phyloP scores from a whole-genome alignment of 2,113 vertebrate genomes.

The Astatoreochromis straeleni region DNA sequence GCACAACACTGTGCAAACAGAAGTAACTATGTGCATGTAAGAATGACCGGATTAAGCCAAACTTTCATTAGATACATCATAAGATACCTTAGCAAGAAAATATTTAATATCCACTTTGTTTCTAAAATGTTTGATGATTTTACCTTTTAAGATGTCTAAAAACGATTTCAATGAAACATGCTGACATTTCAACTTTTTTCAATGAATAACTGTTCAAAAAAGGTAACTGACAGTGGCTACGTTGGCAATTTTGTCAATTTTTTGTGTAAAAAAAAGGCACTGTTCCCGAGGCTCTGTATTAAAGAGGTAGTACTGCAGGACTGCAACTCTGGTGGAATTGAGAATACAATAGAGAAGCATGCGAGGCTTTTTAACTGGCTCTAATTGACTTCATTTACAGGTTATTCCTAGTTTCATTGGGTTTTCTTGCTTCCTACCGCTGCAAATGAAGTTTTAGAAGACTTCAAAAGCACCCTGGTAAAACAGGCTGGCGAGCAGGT shows the following conservation, averaged over 20 bases:
- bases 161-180: neutral
- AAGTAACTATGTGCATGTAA: neutral
- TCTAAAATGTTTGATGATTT: neutral
- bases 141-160: neutral
- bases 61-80: neutral
- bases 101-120: neutral
- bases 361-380: neutral
- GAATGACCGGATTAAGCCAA: neutral
- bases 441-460: neutral
- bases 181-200: neutral
- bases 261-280: neutral
- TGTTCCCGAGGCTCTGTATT: neutral
- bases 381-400: neutral
- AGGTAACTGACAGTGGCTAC: neutral
- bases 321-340: neutral
- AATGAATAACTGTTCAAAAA: neutral
- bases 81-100: neutral
- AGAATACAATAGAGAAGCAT: neutral
- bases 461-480: neutral
- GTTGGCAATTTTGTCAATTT: neutral
- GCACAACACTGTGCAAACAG: neutral
- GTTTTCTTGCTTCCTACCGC: neutral
- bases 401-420: neutral
- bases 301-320: neutral
- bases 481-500: slow-evolving; percentile 12